Base-by-base conservation (phyloP, 2,113 vertebrate species). In the Picathartes gymnocephalus region DNA sequence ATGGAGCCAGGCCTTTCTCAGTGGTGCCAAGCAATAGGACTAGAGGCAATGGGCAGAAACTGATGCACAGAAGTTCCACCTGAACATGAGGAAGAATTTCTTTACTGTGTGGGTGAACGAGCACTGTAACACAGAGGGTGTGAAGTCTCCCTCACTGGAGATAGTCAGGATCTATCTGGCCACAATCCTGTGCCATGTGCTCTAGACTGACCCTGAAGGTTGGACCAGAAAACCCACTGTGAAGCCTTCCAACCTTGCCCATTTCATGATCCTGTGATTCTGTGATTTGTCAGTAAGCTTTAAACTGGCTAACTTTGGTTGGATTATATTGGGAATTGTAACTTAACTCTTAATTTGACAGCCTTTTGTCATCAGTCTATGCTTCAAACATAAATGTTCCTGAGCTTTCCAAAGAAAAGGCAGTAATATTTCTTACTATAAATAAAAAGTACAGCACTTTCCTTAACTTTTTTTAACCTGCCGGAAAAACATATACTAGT, bases 51-150 rank as follows among this genome's bases (percentile, higher is more conserved):
- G 7, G 44, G 44, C 28, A 74, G 45, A 60, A 73, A 30, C 3
- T 1, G 60, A n/a, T 17, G 15, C 44, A 45, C 33, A 81, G 60
- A 30, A 60, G 28, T 45, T 66, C 51, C 23, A 66, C 23, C 22
- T 39, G 23, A 73, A 58, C 2, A 58, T 0, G 1, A 45, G 20
- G 33, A 88, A 45, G 24, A 66, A 39, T 1, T 4, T 13, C 18
- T 50, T 58, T 30, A 18, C 28, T 18, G 10, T 21, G 7, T 0
- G 0, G 42, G 12, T 65, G 31, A 50, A 4, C 0, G 0, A 57
- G 35, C 37, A 37, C 37, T 73, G 77, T 27, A 73, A 53, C 3
- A 66, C 19, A 45, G 33, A 51, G 33, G 19, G 0, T 45, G 28
- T 51, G 33, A 33, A n/a, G 7, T 40, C 6, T 25, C n/a, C 28